Base-by-base conservation (phyloP, 2,888 invertebrate genomes). In the Embidobia sp. region DNA sequence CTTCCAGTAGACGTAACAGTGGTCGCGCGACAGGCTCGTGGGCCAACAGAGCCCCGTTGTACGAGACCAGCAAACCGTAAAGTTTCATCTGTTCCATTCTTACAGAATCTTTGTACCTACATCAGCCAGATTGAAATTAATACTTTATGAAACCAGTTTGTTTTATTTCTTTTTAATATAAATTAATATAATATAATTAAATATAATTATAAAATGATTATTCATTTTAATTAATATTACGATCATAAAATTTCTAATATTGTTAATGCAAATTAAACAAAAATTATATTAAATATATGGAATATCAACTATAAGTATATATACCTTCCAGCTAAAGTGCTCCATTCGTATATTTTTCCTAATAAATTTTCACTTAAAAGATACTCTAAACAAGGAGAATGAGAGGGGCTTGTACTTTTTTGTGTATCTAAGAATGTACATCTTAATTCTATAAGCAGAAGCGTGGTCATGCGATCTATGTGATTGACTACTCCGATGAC, bases 21-120 rank as follows among this genome's bases (percentile, higher is more conserved):
- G 98, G 98, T 77, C 95, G 93, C 59, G 98, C 91, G 85, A 98
- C 95, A 1, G 97, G 95, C 89, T 97, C 97, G 77, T 98, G 97
- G 27, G 96, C 96, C 79, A 98, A 92, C 35, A 98, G 91, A 88
- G 95, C 92, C 72, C 95, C 93, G 48, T 95, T 95, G 87, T 97
- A 94, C 70, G 94, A 94, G 75, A 97, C 92, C 53, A 98, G 91
- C 82, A 94, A 92, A 83, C 97, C 96, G 86, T 96, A 98, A 33
- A 97, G 90, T 86, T 97, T 96, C 42, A 98, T 91, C 90, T 97
- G 96, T 87, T 97, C 97, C 85, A 95, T 91, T 76, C 95, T 93
- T 42, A 98, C 94, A 1, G 95, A 95, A 89, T 96, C 95, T 77
- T 94, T 93, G 89, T 95, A 96, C 90, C 94, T 94, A 22, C 22